Evolutionary conservation across 2,113 vertebrate genomes (phyloP).

Genomic region (Entomyzon cyanotis): DNA sequence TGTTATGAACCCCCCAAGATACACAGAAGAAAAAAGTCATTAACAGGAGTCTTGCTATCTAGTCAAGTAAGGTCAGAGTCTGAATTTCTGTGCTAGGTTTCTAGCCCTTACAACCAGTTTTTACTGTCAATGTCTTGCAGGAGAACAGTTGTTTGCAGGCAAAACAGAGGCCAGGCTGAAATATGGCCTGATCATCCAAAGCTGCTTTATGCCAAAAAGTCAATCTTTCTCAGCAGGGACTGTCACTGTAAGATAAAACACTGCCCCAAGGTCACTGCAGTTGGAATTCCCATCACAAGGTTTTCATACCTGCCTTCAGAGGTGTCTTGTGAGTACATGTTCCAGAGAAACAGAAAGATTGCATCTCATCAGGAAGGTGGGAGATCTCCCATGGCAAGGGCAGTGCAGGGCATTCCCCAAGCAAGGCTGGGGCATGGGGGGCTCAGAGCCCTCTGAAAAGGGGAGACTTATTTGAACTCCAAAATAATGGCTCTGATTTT

Average conservation of each 20-base stretch:
- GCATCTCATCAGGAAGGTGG: background rate
- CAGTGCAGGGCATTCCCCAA: background rate
- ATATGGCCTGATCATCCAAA: slow-evolving; percentile 11
- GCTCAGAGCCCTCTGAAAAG: background rate
- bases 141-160: background rate
- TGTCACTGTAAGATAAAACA: slow-evolving; percentile 68
- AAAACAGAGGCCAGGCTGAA: slow-evolving; percentile 32
- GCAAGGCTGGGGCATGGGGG: background rate
- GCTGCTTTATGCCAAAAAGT: slow-evolving; percentile 48
- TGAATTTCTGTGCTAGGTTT: background rate
- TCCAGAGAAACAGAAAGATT: slow-evolving; percentile 21
- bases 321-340: slow-evolving; percentile 71
- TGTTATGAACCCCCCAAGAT: background rate
- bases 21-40: background rate
- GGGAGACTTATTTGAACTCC: background rate
- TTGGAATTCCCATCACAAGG: slow-evolving; percentile 66
- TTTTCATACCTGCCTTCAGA: slow-evolving; percentile 65
- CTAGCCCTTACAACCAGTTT: background rate
- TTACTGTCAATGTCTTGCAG: background rate
- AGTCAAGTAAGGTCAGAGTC: background rate
- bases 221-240: slow-evolving; percentile 57
- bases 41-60: background rate
- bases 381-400: background rate
- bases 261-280: slow-evolving; percentile 67
- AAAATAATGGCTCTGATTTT: background rate